Evolutionary conservation across 1,140 invertebrate species (phyloP).

Genomic region (Scaptomyza hsui): DNA sequence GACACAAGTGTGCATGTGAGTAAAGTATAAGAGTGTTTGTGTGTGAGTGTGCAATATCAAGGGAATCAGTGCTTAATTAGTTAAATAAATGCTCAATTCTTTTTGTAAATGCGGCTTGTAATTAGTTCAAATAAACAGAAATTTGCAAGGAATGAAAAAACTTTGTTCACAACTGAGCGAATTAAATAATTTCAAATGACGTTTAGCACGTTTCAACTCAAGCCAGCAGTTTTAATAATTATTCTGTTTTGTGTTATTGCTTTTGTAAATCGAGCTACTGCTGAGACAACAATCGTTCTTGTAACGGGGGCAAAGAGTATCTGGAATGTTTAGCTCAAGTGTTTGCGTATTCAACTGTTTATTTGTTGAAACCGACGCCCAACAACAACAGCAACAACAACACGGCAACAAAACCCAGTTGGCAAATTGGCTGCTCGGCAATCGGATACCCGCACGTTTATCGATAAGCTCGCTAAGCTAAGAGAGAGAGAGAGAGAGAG

Average conservation of each 20-base stretch:
- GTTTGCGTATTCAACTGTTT: constrained; percentile 13
- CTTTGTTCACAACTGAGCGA: too few relatives aligned
- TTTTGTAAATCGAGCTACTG: too few relatives aligned
- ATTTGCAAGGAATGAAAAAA: not conserved
- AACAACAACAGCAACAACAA: not conserved
- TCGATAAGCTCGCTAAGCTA: constrained; percentile 14
- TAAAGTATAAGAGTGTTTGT: not conserved
- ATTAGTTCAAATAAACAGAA: not conserved
- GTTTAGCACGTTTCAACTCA: too few relatives aligned
- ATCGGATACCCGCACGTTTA: not conserved
- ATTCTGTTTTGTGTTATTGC: too few relatives aligned
- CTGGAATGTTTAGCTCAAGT: constrained; percentile 9
- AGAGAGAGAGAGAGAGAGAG: not conserved
- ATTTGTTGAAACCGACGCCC: constrained; percentile 1
- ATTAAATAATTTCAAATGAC: too few relatives aligned
- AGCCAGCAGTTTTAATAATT: too few relatives aligned
- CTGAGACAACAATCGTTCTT: not conserved
- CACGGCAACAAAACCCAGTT: not conserved
- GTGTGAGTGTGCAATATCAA: not conserved
- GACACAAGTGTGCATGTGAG: not conserved
- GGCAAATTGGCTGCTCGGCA: constrained; percentile 1
- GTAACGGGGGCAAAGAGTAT: not conserved
- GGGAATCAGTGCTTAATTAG: constrained; percentile 22
- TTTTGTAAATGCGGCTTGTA: not conserved
- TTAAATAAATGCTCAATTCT: constrained; percentile 10